Evolutionary conservation across 2,797 vertebrate genomes (phyloP).

Genomic region (Myoxocephalus aenaeus): DNA sequence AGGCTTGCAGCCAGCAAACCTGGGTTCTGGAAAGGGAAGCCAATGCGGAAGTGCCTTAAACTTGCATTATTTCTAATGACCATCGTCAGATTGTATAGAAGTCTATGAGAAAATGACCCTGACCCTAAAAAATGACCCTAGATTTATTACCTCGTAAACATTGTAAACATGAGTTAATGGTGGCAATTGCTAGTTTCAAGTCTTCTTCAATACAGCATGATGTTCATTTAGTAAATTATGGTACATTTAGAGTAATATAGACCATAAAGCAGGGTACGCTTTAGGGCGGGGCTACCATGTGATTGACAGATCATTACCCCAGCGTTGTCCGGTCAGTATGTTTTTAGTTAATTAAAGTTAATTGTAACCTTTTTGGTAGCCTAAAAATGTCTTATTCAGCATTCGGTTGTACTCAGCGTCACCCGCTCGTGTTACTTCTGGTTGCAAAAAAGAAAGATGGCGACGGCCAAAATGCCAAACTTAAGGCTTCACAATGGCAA

Average conservation of each 20-base stretch:
- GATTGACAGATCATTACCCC: too few relatives aligned
- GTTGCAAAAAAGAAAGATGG: neutral
- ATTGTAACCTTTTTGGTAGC: neutral
- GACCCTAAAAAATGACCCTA: too few relatives aligned
- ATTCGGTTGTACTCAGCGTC: neutral
- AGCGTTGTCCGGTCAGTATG: neutral
- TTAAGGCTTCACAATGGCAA: neutral
- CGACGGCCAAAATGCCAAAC: neutral
- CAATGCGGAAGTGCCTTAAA: too few relatives aligned
- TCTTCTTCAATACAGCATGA: neutral
- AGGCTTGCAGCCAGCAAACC: too few relatives aligned
- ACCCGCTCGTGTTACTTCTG: neutral
- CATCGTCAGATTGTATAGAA: too few relatives aligned
- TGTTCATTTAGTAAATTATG: neutral
- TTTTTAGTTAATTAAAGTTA: neutral
- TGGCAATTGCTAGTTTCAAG: neutral
- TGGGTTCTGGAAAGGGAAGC: too few relatives aligned
- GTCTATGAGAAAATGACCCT: too few relatives aligned
- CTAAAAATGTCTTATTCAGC: neutral
- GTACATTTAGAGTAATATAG: neutral
- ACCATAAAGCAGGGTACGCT: neutral
- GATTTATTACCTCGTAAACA: too few relatives aligned
- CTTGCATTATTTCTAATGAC: too few relatives aligned
- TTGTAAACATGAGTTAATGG: too few relatives aligned
- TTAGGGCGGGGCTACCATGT: too few relatives aligned